Percentiles rank a stretch among this genome's conserved stretches.
phyloP scores from a whole-genome alignment of 2,113 vertebrate genomes.

The Dipodomys ordii region DNA sequence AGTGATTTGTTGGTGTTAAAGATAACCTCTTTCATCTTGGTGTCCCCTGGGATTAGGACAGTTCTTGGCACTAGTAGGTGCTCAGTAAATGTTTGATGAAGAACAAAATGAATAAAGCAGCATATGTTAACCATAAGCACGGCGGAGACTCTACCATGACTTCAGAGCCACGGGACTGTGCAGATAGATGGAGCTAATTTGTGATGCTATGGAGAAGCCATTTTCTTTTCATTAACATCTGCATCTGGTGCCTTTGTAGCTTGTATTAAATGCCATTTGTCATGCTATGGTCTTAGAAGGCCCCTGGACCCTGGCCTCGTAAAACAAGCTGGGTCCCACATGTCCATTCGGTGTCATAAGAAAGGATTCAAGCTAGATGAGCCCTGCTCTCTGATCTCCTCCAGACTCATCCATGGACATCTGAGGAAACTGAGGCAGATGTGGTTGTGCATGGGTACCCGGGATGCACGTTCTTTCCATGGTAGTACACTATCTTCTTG shows the following conservation, averaged over 20 bases:
- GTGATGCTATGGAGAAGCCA: conserved; percentile 25
- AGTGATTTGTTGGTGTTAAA: rapidly evolving
- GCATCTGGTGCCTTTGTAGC: conserved; percentile 73
- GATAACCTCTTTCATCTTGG: background rate
- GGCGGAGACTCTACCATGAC: conserved; percentile 18
- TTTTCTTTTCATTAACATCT: conserved; percentile 64
- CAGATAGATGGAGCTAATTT: conserved; percentile 69
- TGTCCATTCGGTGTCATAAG: background rate
- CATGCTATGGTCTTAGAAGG: conserved; percentile 60
- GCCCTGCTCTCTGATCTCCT: background rate
- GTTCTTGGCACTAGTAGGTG: conserved; percentile 60
- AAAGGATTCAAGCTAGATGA: background rate
- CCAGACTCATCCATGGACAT: background rate
- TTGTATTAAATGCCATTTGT: conserved; percentile 36
- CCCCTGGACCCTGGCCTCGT: conserved; percentile 4
- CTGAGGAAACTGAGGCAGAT: background rate
- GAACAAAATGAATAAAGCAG: background rate
- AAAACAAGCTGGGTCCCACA: conserved; percentile 44
- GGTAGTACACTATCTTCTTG: too few relatives aligned
- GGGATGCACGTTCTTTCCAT: too few relatives aligned
- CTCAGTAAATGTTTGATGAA: conserved; percentile 53
- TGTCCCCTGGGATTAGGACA: background rate
- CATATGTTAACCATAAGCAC: conserved; percentile 58
- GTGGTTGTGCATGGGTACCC: rapidly evolving
- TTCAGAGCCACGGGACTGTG: conserved; percentile 50